Percentiles rank a stretch among this genome's conserved stretches.
These are phyloP conservation scores for Micrasema minimum DNA, from an alignment of 1,140 invertebrate species.

Conservation along the genomic window DNA sequence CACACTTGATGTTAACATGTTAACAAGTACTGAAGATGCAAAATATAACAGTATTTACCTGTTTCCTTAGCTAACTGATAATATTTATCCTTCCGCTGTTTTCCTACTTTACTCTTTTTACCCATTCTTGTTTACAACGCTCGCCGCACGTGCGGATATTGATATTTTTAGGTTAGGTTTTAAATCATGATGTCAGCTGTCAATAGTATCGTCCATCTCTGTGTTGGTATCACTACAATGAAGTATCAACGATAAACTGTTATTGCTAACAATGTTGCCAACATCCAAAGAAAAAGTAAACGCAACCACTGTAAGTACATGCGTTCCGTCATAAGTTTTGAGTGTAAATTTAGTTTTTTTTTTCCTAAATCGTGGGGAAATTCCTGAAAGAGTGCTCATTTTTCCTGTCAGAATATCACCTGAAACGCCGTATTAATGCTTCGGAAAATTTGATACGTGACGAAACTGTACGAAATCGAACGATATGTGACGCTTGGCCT, in stretches of 20 bases:
- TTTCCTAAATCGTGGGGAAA: background rate
- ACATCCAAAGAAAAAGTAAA: constrained; percentile 7
- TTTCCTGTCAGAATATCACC: background rate
- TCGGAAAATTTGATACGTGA: constrained; percentile 19
- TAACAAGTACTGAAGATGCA: background rate
- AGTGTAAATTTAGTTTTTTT: background rate
- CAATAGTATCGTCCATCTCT: background rate
- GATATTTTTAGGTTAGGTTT: constrained; percentile 18
- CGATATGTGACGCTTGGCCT: constrained; percentile 34
- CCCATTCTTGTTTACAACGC: constrained; percentile 79
- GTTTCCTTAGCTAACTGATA: constrained; percentile 99
- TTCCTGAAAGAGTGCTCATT: background rate
- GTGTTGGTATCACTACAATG: background rate
- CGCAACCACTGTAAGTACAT: constrained; percentile 3
- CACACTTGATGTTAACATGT: constrained; percentile 4
- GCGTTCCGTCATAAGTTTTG: constrained; percentile 10
- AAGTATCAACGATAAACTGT: background rate
- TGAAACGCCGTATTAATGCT: background rate
- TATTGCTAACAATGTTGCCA: background rate
- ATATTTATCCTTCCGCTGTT: constrained; percentile 97
- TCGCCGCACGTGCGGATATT: constrained; percentile 4
- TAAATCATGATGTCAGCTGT: constrained; percentile 13
- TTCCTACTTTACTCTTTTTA: constrained; percentile 97
- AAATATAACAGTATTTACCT: constrained; percentile 68
- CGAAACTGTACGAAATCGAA: constrained; percentile 37